Base-by-base conservation (phyloP, 2,113 vertebrate genomes). In the Micromys minutus region DNA sequence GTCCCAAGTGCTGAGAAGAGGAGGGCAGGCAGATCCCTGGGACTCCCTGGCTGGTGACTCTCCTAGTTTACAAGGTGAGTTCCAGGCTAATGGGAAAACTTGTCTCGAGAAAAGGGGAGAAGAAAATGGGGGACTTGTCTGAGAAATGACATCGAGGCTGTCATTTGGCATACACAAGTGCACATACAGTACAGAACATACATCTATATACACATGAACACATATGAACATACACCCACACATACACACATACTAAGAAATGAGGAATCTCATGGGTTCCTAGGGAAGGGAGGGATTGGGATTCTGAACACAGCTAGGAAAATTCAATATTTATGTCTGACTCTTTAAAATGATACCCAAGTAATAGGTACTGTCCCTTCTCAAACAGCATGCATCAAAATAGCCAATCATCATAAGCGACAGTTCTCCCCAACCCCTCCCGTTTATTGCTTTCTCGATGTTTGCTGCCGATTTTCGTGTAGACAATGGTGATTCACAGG, bases 311-410 rank as follows among this genome's bases (percentile, higher is more conserved):
- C 83, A 65, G 84, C 92, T 61, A 94, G 94, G 94, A 95, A 96
- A 96, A 98, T 97, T 79, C 94, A 98, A 80, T 97, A 97, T 98
- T 96, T 95, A 97, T 94, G 76, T 90, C 95, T 98, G 96, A 97
- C 95, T 97, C 95, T 97, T 97, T 97, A 98, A 97, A 97, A 97
- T 97, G 96, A 96, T 86, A 90, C 29, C 59, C 75, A 75, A 95
- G 88, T 92, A 97, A 83, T 29, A 93, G 52, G 16, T 75, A 34
- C 81, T 97, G 94, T 91, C 36, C 9, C 52, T 31, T 36, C 26
- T 94, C 11, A 2, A 97, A 95, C 81, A 95, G 87, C 89, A 89
- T 89, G 93, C 72, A 95, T 96, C 95, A 90, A 87, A 89, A 85
- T 72, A 80, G 29, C 55, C 95, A 97, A 97, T 96, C 95, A 91